Base-by-base conservation (phyloP, 2,888 invertebrate genomes). In the Macroteleia sp. region DNA sequence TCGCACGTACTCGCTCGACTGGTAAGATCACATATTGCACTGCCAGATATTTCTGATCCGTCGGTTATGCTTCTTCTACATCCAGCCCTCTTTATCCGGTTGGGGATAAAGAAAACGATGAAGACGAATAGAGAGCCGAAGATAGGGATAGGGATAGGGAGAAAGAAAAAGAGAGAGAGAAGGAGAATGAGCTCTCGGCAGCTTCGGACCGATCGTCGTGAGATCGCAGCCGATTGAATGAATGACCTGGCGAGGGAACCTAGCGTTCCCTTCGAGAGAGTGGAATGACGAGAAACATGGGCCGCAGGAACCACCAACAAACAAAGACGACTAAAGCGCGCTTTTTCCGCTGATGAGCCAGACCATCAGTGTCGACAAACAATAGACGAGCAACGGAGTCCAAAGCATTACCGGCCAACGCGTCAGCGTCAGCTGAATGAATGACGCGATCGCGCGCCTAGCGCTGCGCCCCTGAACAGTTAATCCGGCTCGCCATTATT, bases 231-330 rank as follows among this genome's bases (percentile, higher is more conserved):
- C 71, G 80, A 81, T 66, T 81, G 84, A 86, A 86, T 86, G 86
- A 86, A 86, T 85, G 86, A 81, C 82, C 79, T 71, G 82, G 73
- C 79, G 69, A 78, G 64, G 74, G 82, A 81, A 81, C 46, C 10
- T 20, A 44, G 71, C 69, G 54, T 69, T 73, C 70, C 42, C 52
- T 54, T n/a, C 46, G 17, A 30, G 73, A 64, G 80, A 80, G 64
- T 66, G 79, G 81, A 79, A 81, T 70, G 74, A 67, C 56, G 64
- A 75, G 34, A n/a, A n/a, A n/a, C 62, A 34, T 20, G 48, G 48
- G 57, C 57, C 22, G 62, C 67, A 50, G n/a, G n/a, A n/a, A 59
- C 42, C 59, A 19, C 59, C 44, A 14, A 19, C 30, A 16, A 59
- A 50, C 64, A 66, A 54, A 66, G 66, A 19, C 41, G 46, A 22